Evolutionary conservation across 64 coral and sea anemone genomes (phyloP).

Genomic region (Catalaphyllia jardinei): DNA sequence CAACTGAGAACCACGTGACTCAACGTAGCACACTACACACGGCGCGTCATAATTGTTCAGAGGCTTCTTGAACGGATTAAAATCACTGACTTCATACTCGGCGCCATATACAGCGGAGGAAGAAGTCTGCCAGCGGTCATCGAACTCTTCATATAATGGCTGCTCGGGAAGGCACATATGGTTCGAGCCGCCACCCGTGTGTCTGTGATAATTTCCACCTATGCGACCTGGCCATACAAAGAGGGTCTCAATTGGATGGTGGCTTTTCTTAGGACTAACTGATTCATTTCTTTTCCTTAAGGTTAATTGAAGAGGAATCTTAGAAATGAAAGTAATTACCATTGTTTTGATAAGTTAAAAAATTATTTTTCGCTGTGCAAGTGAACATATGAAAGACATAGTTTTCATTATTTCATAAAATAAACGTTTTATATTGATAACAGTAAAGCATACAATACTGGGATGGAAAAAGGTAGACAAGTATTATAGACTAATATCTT

Average conservation of each 20-base stretch:
- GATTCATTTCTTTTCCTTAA: too few relatives aligned
- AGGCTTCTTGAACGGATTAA: constrained; percentile 28
- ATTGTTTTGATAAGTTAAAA: too few relatives aligned
- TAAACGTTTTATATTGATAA: too few relatives aligned
- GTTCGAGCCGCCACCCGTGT: constrained; percentile 12
- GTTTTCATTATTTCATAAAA: too few relatives aligned
- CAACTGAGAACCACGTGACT: constrained; percentile 24
- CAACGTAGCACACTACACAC: constrained; percentile 35
- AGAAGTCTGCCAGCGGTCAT: background rate
- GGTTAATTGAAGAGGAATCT: too few relatives aligned
- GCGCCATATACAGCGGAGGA: constrained; percentile 2
- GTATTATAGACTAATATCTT: too few relatives aligned
- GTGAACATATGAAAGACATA: too few relatives aligned
- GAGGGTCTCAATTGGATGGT: background rate
- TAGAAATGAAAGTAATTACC: too few relatives aligned
- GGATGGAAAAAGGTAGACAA: too few relatives aligned
- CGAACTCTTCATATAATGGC: constrained; percentile 13
- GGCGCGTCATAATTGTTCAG: constrained; percentile 42
- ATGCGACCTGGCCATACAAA: background rate
- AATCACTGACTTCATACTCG: background rate
- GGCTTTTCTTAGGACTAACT: too few relatives aligned
- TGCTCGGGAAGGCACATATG: background rate
- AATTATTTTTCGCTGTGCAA: too few relatives aligned
- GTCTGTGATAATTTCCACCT: constrained; percentile 6
- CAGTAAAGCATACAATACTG: too few relatives aligned